A percentile compares a stretch with the other conserved stretches of the same genome.
These are phyloP conservation scores for Trichoplusia ni DNA, from an alignment of 1,140 invertebrate genomes.

Conservation along the genomic window DNA sequence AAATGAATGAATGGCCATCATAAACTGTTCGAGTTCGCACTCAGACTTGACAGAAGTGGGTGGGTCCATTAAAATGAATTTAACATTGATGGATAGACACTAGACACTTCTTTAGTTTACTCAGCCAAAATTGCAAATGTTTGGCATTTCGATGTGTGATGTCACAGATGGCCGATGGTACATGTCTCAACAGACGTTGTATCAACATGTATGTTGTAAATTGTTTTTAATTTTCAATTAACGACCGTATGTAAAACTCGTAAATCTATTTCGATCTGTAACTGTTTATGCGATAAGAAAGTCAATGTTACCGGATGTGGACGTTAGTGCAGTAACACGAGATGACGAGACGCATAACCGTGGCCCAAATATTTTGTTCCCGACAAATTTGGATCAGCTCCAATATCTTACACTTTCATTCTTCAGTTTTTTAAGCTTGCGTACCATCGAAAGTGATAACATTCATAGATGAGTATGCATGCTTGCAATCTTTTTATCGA, in stretches of 20 bases:
- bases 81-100: constrained; percentile 17
- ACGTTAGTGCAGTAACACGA: constrained; percentile 64
- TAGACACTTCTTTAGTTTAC: neutral
- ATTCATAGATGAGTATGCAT: neutral
- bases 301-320: constrained; percentile 76
- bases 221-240: constrained; percentile 35
- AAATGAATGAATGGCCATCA: neutral
- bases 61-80: neutral
- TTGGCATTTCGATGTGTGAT: neutral
- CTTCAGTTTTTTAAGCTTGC: constrained; percentile 40
- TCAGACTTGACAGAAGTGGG: neutral
- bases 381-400: constrained; percentile 63
- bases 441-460: constrained; percentile 11
- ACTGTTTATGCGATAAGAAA: constrained; percentile 69
- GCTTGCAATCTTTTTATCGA: neutral
- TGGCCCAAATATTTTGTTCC: constrained; percentile 73
- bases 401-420: constrained; percentile 68
- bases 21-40: neutral
- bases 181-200: neutral
- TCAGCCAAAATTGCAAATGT: constrained; percentile 18
- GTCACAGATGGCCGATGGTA: too few relatives aligned
- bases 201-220: constrained; percentile 2
- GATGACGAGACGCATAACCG: constrained; percentile 65
- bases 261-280: constrained; percentile 54
- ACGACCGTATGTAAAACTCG: constrained; percentile 37